Evolutionary conservation across 1,140 invertebrate species (phyloP).

Genomic region (Caenorhabditis briggsae): DNA sequence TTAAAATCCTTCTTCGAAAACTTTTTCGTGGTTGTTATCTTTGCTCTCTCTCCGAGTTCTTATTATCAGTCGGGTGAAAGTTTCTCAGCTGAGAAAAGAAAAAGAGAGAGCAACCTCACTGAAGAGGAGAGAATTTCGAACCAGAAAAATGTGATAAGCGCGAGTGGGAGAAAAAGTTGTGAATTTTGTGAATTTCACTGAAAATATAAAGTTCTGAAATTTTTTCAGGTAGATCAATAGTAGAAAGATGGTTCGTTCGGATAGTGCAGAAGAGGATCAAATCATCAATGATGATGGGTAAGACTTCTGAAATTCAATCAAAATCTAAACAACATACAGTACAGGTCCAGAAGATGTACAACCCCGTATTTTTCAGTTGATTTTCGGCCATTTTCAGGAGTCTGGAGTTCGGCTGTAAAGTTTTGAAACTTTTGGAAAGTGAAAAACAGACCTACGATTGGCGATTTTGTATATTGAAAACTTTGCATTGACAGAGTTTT

Average conservation of each 20-base stretch:
- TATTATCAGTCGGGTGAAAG: neutral
- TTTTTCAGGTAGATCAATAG: conserved; percentile 53
- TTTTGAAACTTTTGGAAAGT: neutral
- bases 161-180: neutral
- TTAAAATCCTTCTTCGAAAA: neutral
- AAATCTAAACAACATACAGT: neutral
- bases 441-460: no score
- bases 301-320: neutral
- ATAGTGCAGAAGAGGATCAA: conserved; percentile 55
- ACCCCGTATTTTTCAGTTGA: no score
- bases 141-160: neutral
- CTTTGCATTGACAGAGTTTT: no score
- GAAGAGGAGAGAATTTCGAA: neutral
- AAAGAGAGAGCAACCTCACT: neutral
- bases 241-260: conserved; percentile 49
- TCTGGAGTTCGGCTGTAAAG: no score
- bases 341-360: neutral
- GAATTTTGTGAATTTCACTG: neutral
- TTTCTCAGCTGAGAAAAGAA: conserved; percentile 22
- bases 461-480: no score
- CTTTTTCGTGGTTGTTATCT: conserved; percentile 27
- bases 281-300: conserved; percentile 50
- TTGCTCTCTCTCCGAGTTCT: conserved; percentile 14
- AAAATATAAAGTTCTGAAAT: neutral
- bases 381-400: no score